Evolutionary conservation across 2,113 vertebrate genomes (phyloP), one percentile per base, ranked within the genome.

Genomic region (Balaeniceps rex): DNA sequence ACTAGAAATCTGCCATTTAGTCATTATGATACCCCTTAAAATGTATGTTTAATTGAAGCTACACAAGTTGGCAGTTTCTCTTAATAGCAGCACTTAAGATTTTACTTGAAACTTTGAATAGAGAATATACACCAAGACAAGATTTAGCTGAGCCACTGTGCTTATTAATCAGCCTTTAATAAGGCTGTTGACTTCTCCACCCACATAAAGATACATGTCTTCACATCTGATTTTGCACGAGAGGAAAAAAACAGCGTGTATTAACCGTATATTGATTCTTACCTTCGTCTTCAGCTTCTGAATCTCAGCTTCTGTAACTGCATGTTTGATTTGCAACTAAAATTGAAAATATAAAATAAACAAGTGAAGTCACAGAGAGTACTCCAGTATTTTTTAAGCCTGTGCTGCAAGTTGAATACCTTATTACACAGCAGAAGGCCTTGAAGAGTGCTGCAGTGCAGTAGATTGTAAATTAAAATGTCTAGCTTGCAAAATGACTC

Each of bases 271-370:
- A 94, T 86, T 71, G 60, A 93, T 87, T 93, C 99, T 98, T 99
- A 99, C 99, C 99, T 99, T 99, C 82, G 98, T 99, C 97, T 99
- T 99, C 82, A 99, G 98, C 98, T 99, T 99, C 98, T 99, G 99
- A 98, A 99, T 99, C 98, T 99, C 99, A 91, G 99, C 99, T 98
- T 99, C 99, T 75, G 99, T 99, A 97, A 99, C 99, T 68, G 99
- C 99, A 98, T 99, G 99, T 98, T 99, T 99, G 98, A 99, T 99
- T 98, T 99, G 99, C 96, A 99, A 98, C 99, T 99, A 98, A 97
- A 98, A 97, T 97, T 89, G 95, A 98, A 98, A 95, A 97, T 91
- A 94, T 61, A 98, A 95, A 97, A 97, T 94, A 97, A 97, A 95
- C 88, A 97, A 95, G 88, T 93, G 93, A 96, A 96, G 79, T 91